Base-by-base conservation (phyloP, 2,113 vertebrate genomes). In the Ellobius talpinus region DNA sequence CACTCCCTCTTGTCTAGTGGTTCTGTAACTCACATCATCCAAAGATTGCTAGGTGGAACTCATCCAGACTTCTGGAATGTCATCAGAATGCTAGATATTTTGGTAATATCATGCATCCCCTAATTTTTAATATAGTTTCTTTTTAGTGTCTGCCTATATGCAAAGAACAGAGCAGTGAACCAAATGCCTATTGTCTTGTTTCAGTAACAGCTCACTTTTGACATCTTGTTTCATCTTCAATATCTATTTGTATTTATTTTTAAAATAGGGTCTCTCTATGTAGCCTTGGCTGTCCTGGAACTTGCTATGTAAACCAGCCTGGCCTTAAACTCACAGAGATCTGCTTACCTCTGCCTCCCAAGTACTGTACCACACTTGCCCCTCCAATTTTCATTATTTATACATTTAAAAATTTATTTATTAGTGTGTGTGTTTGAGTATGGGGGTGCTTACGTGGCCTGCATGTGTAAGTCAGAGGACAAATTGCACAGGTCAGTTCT, bases 81-180 rank as follows among this genome's bases (percentile, higher is more conserved):
- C 50, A 68, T 2, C 91, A 33, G 55, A 81, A 14, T 93, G 77
- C 31, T 50, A 23, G 29, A 52, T 14, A 6, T 79, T 85, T 96
- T 85, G 3, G 5, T 85, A 7, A 36, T 91, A 33, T 76, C 66
- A 47, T 13, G 7, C 68, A 45, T 33, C 47, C 47, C 29, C 55
- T 58, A 23, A 55, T 91, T 90, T 74, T 97, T 89, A 70, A 66
- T 78, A n/a, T 1, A 29, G n/a, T 31, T 26, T 89, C 72, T 95
- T 95, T 12, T 29, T 66, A 68, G 65, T n/a, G 36, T 86, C 11
- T 39, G 45, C 3, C 45, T 17, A 39, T 61, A 1, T 45, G 61
- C 73, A 78, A 29, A 93, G 29, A 92, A 82, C 4, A 74, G 63
- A 8, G n/a, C 58, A 82, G 47, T 74, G 70, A 79, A 79, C 31